Evolutionary conservation across 1,140 invertebrate genomes (phyloP).

Genomic region (Melipona quadrifasciata): DNA sequence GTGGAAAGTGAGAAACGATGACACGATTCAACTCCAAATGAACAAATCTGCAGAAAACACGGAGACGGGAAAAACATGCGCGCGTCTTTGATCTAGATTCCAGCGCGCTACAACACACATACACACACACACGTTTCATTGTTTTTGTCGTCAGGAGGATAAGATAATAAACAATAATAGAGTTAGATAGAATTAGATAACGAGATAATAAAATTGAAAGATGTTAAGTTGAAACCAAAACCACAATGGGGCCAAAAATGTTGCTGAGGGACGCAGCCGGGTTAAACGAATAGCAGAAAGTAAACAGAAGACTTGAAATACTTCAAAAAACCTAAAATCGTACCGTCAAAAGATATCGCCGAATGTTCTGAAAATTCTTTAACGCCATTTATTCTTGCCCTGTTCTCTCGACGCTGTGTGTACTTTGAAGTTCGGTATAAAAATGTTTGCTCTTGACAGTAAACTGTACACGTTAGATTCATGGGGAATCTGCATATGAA

Average conservation of each 20-base stretch:
- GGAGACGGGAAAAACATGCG: no score
- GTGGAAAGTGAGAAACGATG: no score
- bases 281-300: no score
- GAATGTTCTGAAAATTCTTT: not conserved
- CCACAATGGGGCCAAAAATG: no score
- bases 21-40: no score
- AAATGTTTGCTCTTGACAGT: not conserved
- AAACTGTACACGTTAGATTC: not conserved
- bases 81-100: not conserved
- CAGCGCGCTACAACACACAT: not conserved
- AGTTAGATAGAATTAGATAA: no score
- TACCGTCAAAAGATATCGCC: not conserved
- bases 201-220: no score
- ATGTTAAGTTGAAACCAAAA: no score
- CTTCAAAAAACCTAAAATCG: not conserved
- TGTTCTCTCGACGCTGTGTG: not conserved
- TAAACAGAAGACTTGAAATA: no score
- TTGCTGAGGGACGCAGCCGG: no score
- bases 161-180: conserved; percentile 35
- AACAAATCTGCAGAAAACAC: no score
- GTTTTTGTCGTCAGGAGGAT: conserved; percentile 6
- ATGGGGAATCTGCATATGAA: conserved; percentile 1
- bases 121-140: not conserved
- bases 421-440: not conserved
- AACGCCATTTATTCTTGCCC: not conserved